Evolutionary conservation across 2,113 vertebrate genomes (phyloP).

Genomic region (Puffinus mauretanicus): DNA sequence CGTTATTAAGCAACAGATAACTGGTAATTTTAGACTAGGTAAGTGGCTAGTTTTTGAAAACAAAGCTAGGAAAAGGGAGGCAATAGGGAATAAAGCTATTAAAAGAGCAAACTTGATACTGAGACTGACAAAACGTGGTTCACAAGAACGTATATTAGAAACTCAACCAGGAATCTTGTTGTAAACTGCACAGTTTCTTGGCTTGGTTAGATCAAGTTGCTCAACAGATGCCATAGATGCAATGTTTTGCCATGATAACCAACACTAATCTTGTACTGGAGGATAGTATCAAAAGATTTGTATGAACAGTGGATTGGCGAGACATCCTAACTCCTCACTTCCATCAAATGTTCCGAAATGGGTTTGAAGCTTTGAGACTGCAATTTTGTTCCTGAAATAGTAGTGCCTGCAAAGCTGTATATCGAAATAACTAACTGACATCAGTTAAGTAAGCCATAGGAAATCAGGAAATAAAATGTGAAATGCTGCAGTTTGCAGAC

Average conservation of each 20-base stretch:
- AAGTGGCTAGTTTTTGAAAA: not conserved
- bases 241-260: not conserved
- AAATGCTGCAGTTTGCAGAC: slow-evolving; percentile 11
- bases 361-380: not conserved
- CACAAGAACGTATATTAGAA: not conserved
- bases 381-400: not conserved
- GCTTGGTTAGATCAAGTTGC: not conserved
- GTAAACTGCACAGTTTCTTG: not conserved
- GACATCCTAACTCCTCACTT: not conserved
- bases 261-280: not conserved
- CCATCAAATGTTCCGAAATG: not conserved
- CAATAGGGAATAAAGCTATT: not conserved
- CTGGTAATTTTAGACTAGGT: not conserved
- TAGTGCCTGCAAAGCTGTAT: not conserved
- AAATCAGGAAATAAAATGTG: slow-evolving; percentile 21
- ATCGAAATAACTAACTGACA: not conserved
- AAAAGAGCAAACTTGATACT: not conserved
- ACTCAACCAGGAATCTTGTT: not conserved
- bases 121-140: not conserved
- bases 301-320: not conserved
- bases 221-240: not conserved
- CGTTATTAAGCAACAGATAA: not conserved
- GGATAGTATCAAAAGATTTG: not conserved
- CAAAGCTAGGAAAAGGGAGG: not conserved
- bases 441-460: not conserved